These are phyloP conservation scores for Aphaenogaster floridana DNA, from an alignment of 1,140 invertebrate genomes.

Conservation along the genomic window DNA sequence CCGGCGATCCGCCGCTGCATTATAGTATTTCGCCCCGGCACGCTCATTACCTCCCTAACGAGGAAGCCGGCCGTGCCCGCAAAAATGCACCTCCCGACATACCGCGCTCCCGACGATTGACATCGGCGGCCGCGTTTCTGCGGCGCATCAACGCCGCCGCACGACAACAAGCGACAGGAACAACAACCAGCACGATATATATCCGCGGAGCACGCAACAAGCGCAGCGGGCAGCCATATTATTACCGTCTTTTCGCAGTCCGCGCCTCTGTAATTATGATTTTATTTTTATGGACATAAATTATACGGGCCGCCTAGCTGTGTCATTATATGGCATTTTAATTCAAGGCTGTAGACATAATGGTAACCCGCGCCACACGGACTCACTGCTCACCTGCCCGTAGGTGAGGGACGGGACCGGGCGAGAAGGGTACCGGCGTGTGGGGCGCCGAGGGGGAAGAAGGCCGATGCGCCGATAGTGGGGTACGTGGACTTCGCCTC, in stretches of 20 bases:
- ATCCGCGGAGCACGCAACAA: constrained; percentile 76
- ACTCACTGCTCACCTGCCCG: constrained; percentile 79
- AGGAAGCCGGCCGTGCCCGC: constrained; percentile 37
- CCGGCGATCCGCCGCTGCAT: neutral
- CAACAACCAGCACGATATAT: constrained; percentile 68
- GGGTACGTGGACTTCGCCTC: constrained; percentile 62
- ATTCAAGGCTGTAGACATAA: constrained; percentile 86
- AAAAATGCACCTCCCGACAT: constrained; percentile 37
- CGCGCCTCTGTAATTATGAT: constrained; percentile 86
- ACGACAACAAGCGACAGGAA: constrained; percentile 64
- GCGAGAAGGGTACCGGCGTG: constrained; percentile 16
- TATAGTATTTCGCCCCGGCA: constrained; percentile 12
- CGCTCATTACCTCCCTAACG: constrained; percentile 49
- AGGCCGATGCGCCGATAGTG: constrained; percentile 29
- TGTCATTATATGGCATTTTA: constrained; percentile 87
- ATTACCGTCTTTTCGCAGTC: constrained; percentile 86
- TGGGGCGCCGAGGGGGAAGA: neutral
- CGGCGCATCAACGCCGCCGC: constrained; percentile 33
- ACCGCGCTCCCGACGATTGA: constrained; percentile 31
- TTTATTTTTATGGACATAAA: constrained; percentile 87
- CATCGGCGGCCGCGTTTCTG: constrained; percentile 15
- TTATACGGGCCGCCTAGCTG: constrained; percentile 83
- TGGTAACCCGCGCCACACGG: constrained; percentile 80
- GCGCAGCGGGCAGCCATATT: constrained; percentile 79
- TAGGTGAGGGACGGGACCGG: constrained; percentile 41